Evolutionary conservation across 2,797 vertebrate species (phyloP), one percentile per base, ranked within the genome.

Genomic region (Pachyuromys duprasi): DNA sequence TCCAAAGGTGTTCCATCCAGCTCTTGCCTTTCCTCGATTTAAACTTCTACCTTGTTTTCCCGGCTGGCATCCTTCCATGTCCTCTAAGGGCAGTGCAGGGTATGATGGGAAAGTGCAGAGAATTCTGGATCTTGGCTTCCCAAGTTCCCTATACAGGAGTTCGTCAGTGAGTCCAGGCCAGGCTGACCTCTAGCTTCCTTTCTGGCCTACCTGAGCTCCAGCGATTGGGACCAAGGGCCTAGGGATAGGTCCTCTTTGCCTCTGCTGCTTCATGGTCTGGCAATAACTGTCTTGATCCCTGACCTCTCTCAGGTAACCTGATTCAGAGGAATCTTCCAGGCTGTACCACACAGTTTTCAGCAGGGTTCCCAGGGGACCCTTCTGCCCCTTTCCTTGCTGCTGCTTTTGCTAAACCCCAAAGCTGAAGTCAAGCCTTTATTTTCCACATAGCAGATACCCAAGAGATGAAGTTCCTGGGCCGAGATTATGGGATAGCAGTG

Each of bases 191-290:
- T 33, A 0, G 2, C 67, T 7, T 74, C 20, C 18, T 63, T 70
- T 57, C 65, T 39, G n/a, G 28, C 4, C 22, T 3, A 49, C 12
- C 69, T 8, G 55, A 92, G 33, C 26, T 36, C 28, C 0, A 0
- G 31, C 7, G 3, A 0, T n/a, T 2, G 9, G 4, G 42, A 4
- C 22, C 31, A 31, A 26, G 36, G 0, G 2, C 8, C 57, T 24
- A 20, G 26, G 55, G 55, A 36, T 65, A 70, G 69, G 24, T 60
- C 18, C 17, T 7, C 60, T n/a, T 39, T 31, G 26, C 9, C 22
- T 62, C 49, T 49, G 8, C 62, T 65, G 31, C n/a, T 39, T 86
- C 28, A 26, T 53, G 53, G n/a, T 39, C 84, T 39, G 2, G 20
- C n/a, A n/a, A 18, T 3, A 75, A 26, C 3, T 3, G 6, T 2